These are phyloP conservation scores for Chaetodon auriga DNA, from an alignment of 2,113 vertebrate species.

Conservation along the genomic window DNA sequence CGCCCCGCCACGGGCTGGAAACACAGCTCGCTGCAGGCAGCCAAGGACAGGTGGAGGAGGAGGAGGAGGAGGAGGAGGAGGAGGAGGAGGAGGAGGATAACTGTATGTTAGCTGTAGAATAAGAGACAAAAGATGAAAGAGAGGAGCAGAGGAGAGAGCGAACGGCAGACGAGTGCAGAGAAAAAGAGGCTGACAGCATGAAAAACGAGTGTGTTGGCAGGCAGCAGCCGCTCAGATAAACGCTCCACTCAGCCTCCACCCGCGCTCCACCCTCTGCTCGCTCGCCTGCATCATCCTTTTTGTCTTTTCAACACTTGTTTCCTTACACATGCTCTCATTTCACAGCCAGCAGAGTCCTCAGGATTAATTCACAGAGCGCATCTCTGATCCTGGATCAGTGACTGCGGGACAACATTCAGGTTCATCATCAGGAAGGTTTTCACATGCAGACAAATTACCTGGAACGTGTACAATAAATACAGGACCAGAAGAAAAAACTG, in stretches of 20 bases:
- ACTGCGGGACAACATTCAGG: neutral
- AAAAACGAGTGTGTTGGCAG: constrained; percentile 59
- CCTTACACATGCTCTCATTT: neutral
- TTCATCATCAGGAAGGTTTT: neutral
- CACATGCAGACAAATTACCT: neutral
- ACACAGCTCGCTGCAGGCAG: constrained; percentile 35
- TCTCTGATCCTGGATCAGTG: neutral
- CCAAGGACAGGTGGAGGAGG: constrained; percentile 50
- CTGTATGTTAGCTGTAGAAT: constrained; percentile 24
- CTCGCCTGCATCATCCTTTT: constrained; percentile 23
- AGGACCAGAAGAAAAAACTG: neutral
- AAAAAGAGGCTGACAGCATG: constrained; percentile 60
- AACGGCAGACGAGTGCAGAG: constrained; percentile 16
- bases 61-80: constrained; percentile 45
- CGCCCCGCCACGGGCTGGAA: constrained; percentile 8
- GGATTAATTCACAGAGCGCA: neutral
- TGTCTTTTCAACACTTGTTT: constrained; percentile 7
- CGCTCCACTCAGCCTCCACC: constrained; percentile 24
- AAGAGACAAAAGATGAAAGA: constrained; percentile 34
- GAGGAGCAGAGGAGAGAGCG: constrained; percentile 21
- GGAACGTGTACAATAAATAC: too few relatives aligned
- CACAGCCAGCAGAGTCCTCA: neutral
- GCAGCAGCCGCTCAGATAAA: constrained; percentile 49
- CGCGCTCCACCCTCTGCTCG: neutral
- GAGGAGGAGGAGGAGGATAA: constrained; percentile 41